Percentiles rank a stretch among this genome's conserved stretches.
Evolutionary conservation across 1,140 invertebrate genomes (phyloP).

Genomic region (Catajapyx aquilonaris): DNA sequence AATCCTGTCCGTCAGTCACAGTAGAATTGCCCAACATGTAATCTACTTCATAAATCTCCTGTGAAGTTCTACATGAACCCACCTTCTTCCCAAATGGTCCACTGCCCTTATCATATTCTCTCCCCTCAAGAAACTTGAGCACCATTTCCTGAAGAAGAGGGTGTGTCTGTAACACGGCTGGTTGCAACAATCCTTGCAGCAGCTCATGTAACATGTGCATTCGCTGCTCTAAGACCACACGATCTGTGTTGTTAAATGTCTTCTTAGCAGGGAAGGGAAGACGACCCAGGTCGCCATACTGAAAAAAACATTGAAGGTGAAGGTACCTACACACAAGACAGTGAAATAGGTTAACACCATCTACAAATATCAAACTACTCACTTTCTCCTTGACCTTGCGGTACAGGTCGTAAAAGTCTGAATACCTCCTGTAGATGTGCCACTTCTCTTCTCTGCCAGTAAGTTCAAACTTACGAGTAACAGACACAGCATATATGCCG

Average conservation of each 20-base stretch:
- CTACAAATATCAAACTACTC: slow-evolving; percentile 8
- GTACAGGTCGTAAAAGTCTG: slow-evolving; percentile 77
- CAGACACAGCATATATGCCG: slow-evolving; percentile 73
- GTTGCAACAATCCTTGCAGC: slow-evolving; percentile 43
- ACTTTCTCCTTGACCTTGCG: slow-evolving; percentile 50
- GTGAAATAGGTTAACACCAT: background rate
- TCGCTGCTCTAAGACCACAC: slow-evolving; percentile 63
- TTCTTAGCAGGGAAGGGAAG: slow-evolving; percentile 80
- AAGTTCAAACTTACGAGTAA: slow-evolving; percentile 35
- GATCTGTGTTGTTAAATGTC: slow-evolving; percentile 78
- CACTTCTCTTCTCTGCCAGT: slow-evolving; percentile 45
- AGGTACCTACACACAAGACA: too few species aligned
- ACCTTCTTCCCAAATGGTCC: slow-evolving; percentile 12
- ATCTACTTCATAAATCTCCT: too few species aligned
- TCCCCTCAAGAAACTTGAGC: slow-evolving; percentile 52
- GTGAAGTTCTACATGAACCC: background rate
- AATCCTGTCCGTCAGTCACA: too few species aligned
- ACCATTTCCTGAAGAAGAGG: slow-evolving; percentile 43
- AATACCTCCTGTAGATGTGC: slow-evolving; percentile 66
- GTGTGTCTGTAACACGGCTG: slow-evolving; percentile 35
- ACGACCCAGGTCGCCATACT: slow-evolving; percentile 58
- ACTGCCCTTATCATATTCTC: slow-evolving; percentile 43
- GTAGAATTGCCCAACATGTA: too few species aligned
- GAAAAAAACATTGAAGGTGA: slow-evolving; percentile 17
- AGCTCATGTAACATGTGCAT: slow-evolving; percentile 70